Base-by-base conservation (phyloP, 2,888 invertebrate genomes). In the Agrotis exclamationis region DNA sequence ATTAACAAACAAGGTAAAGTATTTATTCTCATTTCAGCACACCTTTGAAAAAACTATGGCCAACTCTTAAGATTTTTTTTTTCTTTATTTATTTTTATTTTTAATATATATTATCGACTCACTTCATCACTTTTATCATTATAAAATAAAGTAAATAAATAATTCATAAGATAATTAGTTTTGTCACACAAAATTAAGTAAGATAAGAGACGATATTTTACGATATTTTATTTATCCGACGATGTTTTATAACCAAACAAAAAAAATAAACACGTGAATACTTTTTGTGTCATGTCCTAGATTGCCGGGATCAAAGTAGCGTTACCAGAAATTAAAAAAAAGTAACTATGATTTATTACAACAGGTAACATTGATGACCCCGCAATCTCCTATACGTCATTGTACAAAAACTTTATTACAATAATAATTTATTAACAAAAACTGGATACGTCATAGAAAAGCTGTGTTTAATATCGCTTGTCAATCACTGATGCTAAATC, bases 381-480 rank as follows among this genome's bases (percentile, higher is more conserved):
- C 16, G 18, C 45, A 56, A 47, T 62, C 47, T 62, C 11, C 11
- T 22, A 24, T 45, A 56, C 71, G 70, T 80, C 72, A 75, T 44
- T 65, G 9, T 14, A 28, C 59, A 81, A 80, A 80, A 81, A 80
- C 28, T 47, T 20, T 28, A 57, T 54, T 44, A 33, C 14, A n/a
- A 54, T 53, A 53, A 22, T 28, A 33, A 13, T n/a, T 14, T 5
- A 39, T 24, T 22, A 18, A 16, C 22, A 64, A 62, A 53, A 45
- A 45, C 13, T 24, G 24, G 18, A 14, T 13, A 68, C 50, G 54
- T 33, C 50, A 28, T 28, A 51, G 28, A 74, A 68, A 33, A 65
- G 54, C 48, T 51, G 28, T 48, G 18, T 47, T 24, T 47, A 47
- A 39, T 22, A 63, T 28, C 11, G 45, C 20, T 13, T 51, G 53